Evolutionary conservation across 2,113 vertebrate species (phyloP), one percentile per base, ranked within the genome.

Genomic region (Sylvilagus bachmani): DNA sequence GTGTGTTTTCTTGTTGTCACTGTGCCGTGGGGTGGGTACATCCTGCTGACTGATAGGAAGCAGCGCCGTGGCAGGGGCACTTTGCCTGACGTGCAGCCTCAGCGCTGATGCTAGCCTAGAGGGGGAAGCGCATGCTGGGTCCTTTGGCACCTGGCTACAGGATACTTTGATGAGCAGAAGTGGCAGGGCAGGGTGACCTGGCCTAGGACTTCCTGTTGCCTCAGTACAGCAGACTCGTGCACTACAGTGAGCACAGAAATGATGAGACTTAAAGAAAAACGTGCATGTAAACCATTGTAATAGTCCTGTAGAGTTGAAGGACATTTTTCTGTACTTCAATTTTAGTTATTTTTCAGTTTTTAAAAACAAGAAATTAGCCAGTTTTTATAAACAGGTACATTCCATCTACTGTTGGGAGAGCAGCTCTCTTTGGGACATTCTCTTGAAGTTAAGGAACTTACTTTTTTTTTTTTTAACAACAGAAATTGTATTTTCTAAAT

Each of bases 261-360:
- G 19, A 64, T 66, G 53, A 31, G 19, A 64, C n/a, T 61, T 5
- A 25, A 86, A 85, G 71, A 38, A 44, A 71, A 90, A 29, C 22
- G 3, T 53, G 31, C n/a, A 53, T 80, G 19, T 17, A 14, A 81
- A 83, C 64, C 55, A 80, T 10, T 77, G 1, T 27, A 53, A 44
- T 21, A 82, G 33, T 74, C 6, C 2, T 31, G 29, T 83, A 49
- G 16, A 61, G 82, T 38, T 53, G 80, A 69, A 49, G 27, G 11
- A 84, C 61, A 22, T 13, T 73, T 74, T 95, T 55, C 49, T 91
- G 1, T 86, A 92, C n/a, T 91, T 82, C 70, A 6, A 86, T 64
- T 95, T 91, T 61, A 44, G 62, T 71, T 53, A 77, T 14, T 69
- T 89, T 74, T 73, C 49, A 67, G 55, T 55, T 92, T 95, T 91